phyloP scores from a whole-genome alignment of 2,113 vertebrate species.

The Epinephelus cyanopodus region DNA sequence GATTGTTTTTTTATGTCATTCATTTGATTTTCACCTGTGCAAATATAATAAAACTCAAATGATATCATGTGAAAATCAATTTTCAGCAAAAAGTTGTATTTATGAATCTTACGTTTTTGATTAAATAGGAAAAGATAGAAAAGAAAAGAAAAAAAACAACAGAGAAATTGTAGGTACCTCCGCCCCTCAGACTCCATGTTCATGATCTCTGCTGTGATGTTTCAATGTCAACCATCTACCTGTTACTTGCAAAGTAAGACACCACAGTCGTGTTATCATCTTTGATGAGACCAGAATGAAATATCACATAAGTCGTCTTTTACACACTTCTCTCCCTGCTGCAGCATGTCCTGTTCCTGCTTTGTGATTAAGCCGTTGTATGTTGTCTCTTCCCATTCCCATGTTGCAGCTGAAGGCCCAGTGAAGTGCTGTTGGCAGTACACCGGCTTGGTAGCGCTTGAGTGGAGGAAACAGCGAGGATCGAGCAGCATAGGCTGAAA shows the following conservation, averaged over 20 bases:
- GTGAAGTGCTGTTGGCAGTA: constrained; percentile 65
- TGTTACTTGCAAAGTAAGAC: background rate
- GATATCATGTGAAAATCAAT: background rate
- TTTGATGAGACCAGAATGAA: background rate
- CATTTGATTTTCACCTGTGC: background rate
- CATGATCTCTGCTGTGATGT: background rate
- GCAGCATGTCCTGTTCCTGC: constrained; percentile 35
- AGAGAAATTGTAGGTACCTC: background rate
- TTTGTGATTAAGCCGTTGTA: constrained; percentile 67
- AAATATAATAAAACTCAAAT: background rate
- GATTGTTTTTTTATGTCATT: background rate
- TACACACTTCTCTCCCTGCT: constrained; percentile 11
- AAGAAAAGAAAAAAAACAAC: background rate
- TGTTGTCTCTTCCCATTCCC: constrained; percentile 74
- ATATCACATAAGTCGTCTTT: background rate
- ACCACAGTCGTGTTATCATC: background rate
- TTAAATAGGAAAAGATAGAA: background rate
- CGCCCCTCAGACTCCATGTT: too few species aligned
- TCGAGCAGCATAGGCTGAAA: constrained; percentile 73
- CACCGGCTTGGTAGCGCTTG: constrained; percentile 48
- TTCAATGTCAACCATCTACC: constrained; percentile 9
- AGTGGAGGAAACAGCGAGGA: constrained; percentile 77
- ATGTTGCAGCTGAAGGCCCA: constrained; percentile 60
- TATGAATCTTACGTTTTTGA: too few species aligned
- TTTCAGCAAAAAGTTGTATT: background rate